Evolutionary conservation across 2,113 vertebrate species (phyloP).

Genomic region (Crypturellus undulatus): DNA sequence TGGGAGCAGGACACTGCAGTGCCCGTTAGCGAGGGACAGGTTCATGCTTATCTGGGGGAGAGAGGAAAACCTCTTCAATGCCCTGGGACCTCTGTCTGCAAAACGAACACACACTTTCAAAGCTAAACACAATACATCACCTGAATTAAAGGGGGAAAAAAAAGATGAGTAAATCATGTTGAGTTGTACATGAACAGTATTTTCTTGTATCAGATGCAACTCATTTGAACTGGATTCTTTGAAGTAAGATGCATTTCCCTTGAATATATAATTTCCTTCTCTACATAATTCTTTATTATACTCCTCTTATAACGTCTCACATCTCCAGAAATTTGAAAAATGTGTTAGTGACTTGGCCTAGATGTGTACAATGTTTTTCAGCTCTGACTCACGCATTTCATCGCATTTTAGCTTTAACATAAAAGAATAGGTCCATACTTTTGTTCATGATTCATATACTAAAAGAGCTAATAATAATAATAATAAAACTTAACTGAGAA

Average conservation of each 20-base stretch:
- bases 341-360: neutral
- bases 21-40: neutral
- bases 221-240: neutral
- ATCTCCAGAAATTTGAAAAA: neutral
- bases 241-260: neutral
- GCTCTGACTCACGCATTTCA: neutral
- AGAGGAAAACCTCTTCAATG: neutral
- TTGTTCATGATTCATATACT: neutral
- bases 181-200: neutral
- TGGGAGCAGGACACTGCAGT: neutral
- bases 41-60: rapidly evolving
- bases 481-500: neutral
- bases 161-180: neutral
- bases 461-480: neutral
- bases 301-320: neutral
- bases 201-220: neutral
- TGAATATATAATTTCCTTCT: neutral
- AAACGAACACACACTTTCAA: neutral
- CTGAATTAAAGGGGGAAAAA: neutral
- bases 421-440: neutral
- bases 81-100: neutral
- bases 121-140: neutral
- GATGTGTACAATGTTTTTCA: neutral
- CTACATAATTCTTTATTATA: neutral
- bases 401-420: neutral